Conservation (phyloP, 2,113 vertebrate genomes). For the Trogon melanurus region DNA sequence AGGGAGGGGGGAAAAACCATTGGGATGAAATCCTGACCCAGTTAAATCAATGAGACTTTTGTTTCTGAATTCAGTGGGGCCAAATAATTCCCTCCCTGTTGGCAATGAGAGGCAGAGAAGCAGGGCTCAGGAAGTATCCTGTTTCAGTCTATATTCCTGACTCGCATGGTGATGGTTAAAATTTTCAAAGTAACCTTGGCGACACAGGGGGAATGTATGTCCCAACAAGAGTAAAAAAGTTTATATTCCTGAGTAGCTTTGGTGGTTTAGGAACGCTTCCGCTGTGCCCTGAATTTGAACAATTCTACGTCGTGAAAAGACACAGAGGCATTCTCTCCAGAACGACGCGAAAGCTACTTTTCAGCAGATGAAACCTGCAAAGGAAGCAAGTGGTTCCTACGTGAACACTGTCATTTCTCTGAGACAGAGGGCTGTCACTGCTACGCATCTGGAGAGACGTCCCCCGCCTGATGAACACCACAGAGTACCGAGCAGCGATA, state of each 20-base stretch:
- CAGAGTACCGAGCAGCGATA: background rate
- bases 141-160: background rate
- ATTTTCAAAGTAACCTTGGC: background rate
- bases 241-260: background rate
- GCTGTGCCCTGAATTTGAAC: background rate
- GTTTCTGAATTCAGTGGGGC: background rate
- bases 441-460: background rate
- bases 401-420: background rate
- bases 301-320: background rate
- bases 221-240: background rate
- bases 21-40: background rate
- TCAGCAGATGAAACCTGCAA: background rate
- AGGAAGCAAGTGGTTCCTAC: background rate
- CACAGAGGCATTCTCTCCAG: background rate
- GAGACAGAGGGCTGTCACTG: background rate
- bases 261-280: background rate
- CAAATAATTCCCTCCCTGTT: conserved; percentile 23
- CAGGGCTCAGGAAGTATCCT: background rate
- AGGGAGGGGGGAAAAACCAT: background rate
- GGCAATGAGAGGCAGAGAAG: background rate
- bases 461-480: background rate
- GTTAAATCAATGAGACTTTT: conserved; percentile 26
- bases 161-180: background rate
- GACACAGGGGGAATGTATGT: background rate
- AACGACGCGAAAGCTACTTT: background rate